Base-by-base conservation (phyloP, 1,140 invertebrate species). In the Copidosoma floridanum region DNA sequence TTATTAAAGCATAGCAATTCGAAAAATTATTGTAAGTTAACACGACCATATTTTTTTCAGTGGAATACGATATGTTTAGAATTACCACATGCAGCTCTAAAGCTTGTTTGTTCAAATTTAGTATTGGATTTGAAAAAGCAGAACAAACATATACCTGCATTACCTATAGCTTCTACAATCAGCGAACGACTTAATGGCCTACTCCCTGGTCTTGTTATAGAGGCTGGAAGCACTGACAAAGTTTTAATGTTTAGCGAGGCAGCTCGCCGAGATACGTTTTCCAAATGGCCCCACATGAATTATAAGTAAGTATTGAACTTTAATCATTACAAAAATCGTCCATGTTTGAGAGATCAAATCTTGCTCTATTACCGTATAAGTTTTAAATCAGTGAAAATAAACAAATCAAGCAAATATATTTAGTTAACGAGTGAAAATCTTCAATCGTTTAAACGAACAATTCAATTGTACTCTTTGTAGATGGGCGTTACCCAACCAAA, bases 251-350 rank as follows among this genome's bases (percentile, higher is more conserved):
- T 92, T 74, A 95, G 91, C 61, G 94, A 97, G 80, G 90, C 91
- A 1, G 89, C 92, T 43, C 84, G 94, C 38, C 83, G 91, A 63
- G 89, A 94, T 70, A 96, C 94, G 1, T 97, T 96, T 78, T 87
- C 86, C 60, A 88, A 91, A 74, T 97, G 94, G 94, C 94, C 94
- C 38, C 94, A 97, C 73, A 95, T 94, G 92, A 93, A 95, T 80
- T 96, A 96, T 81, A 95, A 95, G 91, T 94, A 82, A 81, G 84
- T 63, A n/a, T n/a, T n/a, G n/a, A n/a, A n/a, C n/a, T n/a, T n/a
- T n/a, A n/a, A n/a, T n/a, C n/a, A n/a, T n/a, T n/a, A n/a, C n/a
- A n/a, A n/a, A n/a, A n/a, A n/a, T n/a, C 12, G 29, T 32, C 6
- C 12, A 8, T 32, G 29, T 32, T 32, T 32, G 29, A 32, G 29